These are phyloP conservation scores for Apodemia zela DNA, from an alignment of 2,888 invertebrate genomes.

Conservation along the genomic window DNA sequence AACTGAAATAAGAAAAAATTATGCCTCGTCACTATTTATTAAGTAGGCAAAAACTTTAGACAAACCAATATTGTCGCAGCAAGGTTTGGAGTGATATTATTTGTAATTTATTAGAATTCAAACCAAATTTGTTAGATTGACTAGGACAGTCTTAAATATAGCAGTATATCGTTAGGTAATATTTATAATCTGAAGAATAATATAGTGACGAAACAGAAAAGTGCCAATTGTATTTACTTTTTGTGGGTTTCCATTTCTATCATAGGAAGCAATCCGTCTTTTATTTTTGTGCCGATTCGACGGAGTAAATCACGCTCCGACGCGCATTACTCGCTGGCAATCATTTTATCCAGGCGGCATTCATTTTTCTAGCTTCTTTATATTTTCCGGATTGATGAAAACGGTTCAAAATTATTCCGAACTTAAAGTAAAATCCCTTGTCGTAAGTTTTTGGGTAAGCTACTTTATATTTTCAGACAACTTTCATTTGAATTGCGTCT, in stretches of 20 bases:
- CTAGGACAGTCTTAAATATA: no score
- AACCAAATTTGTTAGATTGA: no score
- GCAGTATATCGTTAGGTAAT: no score
- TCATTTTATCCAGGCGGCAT: neutral
- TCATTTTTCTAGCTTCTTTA: conserved; percentile 3
- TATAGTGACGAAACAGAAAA: no score
- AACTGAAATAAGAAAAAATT: no score
- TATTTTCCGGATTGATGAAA: neutral
- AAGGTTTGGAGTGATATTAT: no score
- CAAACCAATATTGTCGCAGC: no score
- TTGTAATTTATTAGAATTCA: no score
- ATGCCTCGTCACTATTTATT: no score
- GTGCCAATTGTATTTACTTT: neutral
- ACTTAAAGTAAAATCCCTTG: neutral
- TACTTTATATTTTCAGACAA: neutral
- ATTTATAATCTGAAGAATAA: no score
- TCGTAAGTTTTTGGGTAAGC: neutral
- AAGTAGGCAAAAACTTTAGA: no score
- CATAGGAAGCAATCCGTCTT: conserved; percentile 7
- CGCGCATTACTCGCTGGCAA: conserved; percentile 6
- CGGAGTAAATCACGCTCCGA: conserved; percentile 9
- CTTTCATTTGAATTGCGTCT: no score
- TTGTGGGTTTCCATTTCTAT: neutral
- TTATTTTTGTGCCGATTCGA: conserved; percentile 12
- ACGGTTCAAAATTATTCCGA: neutral